Conservation (phyloP, 1,140 invertebrate genomes). For the Potamilus streckersoni region DNA sequence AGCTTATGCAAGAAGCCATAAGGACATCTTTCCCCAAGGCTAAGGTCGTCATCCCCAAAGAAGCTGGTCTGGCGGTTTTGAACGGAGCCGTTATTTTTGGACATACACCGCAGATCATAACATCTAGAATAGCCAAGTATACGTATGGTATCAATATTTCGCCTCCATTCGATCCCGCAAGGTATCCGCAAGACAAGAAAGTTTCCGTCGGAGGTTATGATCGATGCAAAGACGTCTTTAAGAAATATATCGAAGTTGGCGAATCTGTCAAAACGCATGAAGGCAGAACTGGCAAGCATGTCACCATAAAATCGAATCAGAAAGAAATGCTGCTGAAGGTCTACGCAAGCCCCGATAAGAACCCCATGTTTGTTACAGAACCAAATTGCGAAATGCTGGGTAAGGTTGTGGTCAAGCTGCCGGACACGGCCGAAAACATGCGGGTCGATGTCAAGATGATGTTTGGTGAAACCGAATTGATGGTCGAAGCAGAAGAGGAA, state of each 20-base stretch:
- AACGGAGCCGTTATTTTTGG: slow-evolving; percentile 32
- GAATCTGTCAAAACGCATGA: not conserved
- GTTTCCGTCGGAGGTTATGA: not conserved
- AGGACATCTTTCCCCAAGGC: not conserved
- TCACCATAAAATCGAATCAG: not conserved
- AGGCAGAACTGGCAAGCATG: not conserved
- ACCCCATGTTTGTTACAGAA: slow-evolving; percentile 3
- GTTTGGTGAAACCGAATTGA: slow-evolving; percentile 14
- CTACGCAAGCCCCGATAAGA: not conserved
- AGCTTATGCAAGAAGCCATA: slow-evolving; percentile 18
- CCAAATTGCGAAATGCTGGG: not conserved
- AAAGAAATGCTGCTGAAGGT: not conserved
- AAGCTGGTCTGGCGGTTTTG: slow-evolving; percentile 22
- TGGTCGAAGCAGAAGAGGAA: slow-evolving; percentile 7
- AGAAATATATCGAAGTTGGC: slow-evolving; percentile 7
- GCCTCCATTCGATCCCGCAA: not conserved
- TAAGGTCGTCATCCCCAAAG: slow-evolving; percentile 23
- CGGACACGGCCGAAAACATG: not conserved
- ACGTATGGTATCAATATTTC: slow-evolving; percentile 11
- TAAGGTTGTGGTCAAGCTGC: slow-evolving; percentile 3
- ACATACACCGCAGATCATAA: slow-evolving; percentile 6
- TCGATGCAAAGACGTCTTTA: not conserved
- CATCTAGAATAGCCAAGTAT: not conserved
- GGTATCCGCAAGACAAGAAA: not conserved
- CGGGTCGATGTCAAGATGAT: slow-evolving; percentile 5